phyloP scores from a whole-genome alignment of 2,113 vertebrate species.

The Marmota flaviventris region DNA sequence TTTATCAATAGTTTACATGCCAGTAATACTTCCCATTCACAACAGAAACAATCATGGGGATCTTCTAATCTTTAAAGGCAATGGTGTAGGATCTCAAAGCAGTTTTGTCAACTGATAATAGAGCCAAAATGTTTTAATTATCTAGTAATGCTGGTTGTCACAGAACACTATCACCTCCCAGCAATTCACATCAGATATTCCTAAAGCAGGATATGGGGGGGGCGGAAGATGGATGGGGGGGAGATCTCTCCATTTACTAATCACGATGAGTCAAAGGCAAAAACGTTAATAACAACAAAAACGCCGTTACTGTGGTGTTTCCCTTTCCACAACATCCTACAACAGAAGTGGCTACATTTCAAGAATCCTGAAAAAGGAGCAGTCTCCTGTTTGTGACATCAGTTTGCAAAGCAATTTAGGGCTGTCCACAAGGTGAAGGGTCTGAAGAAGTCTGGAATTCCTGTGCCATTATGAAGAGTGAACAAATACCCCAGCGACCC shows the following conservation, averaged over 20 bases:
- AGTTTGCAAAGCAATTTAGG: conserved; percentile 62
- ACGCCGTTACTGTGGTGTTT: conserved; percentile 50
- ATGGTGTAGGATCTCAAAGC: conserved; percentile 51
- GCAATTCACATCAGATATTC: conserved; percentile 32
- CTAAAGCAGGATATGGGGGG: background rate
- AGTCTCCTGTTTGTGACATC: conserved; percentile 75
- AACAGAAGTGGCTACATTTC: conserved; percentile 63
- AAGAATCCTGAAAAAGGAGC: conserved; percentile 58
- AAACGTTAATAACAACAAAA: conserved; percentile 55
- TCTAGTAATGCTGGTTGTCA: background rate
- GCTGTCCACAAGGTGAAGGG: conserved; percentile 29
- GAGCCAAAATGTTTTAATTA: conserved; percentile 29
- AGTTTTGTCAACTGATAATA: conserved; percentile 19
- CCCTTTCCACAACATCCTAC: conserved; percentile 67
- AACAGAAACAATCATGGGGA: conserved; percentile 44
- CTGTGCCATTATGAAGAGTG: conserved; percentile 48
- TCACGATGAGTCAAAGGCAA: conserved; percentile 40
- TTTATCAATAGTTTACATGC: conserved; percentile 56
- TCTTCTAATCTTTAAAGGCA: conserved; percentile 62
- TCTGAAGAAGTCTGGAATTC: conserved; percentile 56
- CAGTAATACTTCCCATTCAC: conserved; percentile 50
- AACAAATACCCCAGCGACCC: conserved; percentile 45
- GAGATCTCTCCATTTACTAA: background rate
- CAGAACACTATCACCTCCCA: background rate
- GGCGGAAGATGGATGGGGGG: background rate